Evolutionary conservation across 2,888 invertebrate species (phyloP).

Genomic region (Tricholauxania praeusta): DNA sequence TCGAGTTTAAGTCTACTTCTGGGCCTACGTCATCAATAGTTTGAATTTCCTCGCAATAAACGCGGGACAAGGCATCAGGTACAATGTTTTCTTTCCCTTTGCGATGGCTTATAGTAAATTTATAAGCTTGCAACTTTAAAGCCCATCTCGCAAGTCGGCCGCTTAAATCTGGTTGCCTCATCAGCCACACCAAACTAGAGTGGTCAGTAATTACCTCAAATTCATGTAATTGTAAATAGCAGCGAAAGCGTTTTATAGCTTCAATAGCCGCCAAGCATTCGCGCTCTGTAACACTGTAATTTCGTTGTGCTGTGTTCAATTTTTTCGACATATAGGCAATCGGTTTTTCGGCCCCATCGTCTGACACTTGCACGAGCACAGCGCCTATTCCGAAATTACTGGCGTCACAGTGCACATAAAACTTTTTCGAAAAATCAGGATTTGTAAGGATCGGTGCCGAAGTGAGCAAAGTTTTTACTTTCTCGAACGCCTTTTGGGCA

Average conservation of each 20-base stretch:
- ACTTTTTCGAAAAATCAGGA: conserved; percentile 17
- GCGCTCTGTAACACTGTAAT: neutral
- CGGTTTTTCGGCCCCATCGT: conserved; percentile 15
- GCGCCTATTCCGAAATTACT: conserved; percentile 27
- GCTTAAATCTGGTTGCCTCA: neutral
- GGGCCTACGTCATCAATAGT: neutral
- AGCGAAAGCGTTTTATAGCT: neutral
- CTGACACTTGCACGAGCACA: conserved; percentile 26
- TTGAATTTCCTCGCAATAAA: neutral
- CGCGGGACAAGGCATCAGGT: neutral
- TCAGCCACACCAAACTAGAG: conserved; percentile 13
- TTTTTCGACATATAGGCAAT: conserved; percentile 31
- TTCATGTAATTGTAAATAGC: neutral
- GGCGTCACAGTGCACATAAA: neutral
- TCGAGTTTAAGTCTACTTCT: conserved; percentile 20
- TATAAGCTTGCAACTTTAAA: too few species aligned
- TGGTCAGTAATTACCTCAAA: neutral
- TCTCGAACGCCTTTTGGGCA: neutral
- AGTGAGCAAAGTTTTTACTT: conserved; percentile 29
- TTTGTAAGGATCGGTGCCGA: conserved; percentile 31
- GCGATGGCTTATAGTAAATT: conserved; percentile 26
- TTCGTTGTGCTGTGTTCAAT: neutral
- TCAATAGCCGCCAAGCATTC: too few species aligned
- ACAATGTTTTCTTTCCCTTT: conserved; percentile 31
- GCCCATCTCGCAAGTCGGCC: neutral